Evolutionary conservation across 1,140 invertebrate species (phyloP).

Genomic region (Megalopta genalis): DNA sequence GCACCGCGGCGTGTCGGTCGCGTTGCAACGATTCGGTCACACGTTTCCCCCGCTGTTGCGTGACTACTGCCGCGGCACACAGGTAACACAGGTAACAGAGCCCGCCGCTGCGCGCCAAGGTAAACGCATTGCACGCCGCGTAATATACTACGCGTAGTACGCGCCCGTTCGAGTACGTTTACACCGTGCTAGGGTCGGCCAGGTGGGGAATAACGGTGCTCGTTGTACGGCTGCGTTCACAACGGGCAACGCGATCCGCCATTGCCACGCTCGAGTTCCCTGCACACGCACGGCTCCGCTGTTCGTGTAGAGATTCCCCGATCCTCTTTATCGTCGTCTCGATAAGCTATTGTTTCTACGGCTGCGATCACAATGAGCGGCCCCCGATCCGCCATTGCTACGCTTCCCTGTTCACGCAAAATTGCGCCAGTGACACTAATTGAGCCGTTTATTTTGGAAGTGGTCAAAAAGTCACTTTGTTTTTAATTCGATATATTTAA

Average conservation of each 20-base stretch:
- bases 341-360: too few species aligned
- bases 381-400: too few species aligned
- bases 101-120: slow-evolving; percentile 23
- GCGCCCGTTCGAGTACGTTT: slow-evolving; percentile 30
- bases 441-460: too few species aligned
- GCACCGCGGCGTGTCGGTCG: slow-evolving; percentile 7
- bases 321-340: too few species aligned
- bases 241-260: slow-evolving; percentile 1
- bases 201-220: slow-evolving; percentile 58
- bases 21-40: slow-evolving; percentile 23
- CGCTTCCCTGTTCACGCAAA: too few species aligned
- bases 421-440: too few species aligned
- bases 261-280: too few species aligned
- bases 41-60: slow-evolving; percentile 35
- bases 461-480: too few species aligned
- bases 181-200: slow-evolving; percentile 27
- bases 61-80: slow-evolving; percentile 15
- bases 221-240: slow-evolving; percentile 54
- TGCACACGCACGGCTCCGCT: too few species aligned
- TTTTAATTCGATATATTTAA: too few species aligned
- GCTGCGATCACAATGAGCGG: too few species aligned
- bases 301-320: too few species aligned
- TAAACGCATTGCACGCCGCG: slow-evolving; percentile 52
- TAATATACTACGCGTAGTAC: slow-evolving; percentile 49
- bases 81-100: slow-evolving; percentile 25